Evolutionary conservation across 2,888 invertebrate genomes (phyloP).

Genomic region (Leptogaster cylindrica): DNA sequence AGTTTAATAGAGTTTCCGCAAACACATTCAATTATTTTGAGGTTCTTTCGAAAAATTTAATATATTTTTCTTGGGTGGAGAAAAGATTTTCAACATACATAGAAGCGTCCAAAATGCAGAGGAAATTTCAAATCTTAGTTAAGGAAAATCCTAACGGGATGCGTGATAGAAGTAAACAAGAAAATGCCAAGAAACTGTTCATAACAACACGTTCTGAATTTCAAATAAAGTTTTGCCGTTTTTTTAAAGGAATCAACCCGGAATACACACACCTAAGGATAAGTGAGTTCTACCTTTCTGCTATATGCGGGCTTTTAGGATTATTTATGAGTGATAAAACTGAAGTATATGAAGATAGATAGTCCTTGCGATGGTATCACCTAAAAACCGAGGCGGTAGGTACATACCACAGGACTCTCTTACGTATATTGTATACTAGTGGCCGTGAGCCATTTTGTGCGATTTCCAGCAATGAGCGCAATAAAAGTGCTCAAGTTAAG

Average conservation of each 20-base stretch:
- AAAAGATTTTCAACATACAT: too few relatives aligned
- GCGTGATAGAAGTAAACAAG: conserved; percentile 2
- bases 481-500: neutral
- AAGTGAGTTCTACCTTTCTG: conserved; percentile 5
- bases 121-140: neutral
- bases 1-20: too few relatives aligned
- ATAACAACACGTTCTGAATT: conserved; percentile 31
- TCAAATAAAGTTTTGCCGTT: conserved; percentile 22
- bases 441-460: neutral
- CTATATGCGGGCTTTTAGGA: conserved; percentile 29
- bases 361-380: conserved; percentile 18
- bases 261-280: neutral
- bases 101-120: neutral
- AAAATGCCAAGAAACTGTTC: neutral
- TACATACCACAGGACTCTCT: neutral
- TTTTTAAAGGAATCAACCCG: neutral
- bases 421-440: too few relatives aligned
- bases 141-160: neutral
- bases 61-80: too few relatives aligned
- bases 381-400: conserved; percentile 8
- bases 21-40: too few relatives aligned
- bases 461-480: neutral
- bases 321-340: conserved; percentile 41
- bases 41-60: too few relatives aligned
- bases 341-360: conserved; percentile 42